Conservation (phyloP, 2,888 invertebrate genomes). For the Drosophila neonasuta region DNA sequence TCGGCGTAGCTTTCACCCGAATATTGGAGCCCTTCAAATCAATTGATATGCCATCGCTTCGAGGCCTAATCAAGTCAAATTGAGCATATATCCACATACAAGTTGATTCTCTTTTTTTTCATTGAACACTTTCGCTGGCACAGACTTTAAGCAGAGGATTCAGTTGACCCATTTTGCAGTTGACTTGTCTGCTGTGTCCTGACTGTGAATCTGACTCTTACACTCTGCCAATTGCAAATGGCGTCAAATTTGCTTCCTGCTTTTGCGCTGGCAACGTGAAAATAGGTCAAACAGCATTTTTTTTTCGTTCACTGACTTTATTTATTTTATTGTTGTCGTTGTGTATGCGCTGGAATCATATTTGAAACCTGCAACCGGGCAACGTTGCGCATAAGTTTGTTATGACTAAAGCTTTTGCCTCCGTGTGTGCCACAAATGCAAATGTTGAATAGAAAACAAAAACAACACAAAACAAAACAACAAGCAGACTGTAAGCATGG, state of each 20-base stretch:
- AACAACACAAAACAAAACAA: not conserved
- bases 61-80: conserved; percentile 52
- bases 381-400: conserved; percentile 45
- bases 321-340: conserved; percentile 1
- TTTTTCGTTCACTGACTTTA: not conserved
- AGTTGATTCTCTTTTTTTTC: not conserved
- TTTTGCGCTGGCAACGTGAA: conserved; percentile 1
- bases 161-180: conserved; percentile 35
- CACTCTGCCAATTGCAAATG: conserved; percentile 26
- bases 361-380: conserved; percentile 49
- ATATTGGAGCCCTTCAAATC: conserved; percentile 19
- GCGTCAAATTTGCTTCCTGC: conserved; percentile 41
- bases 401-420: conserved; percentile 40
- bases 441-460: conserved; percentile 38
- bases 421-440: conserved; percentile 44
- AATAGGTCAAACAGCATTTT: conserved; percentile 57
- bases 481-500: conserved; percentile 20
- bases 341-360: conserved; percentile 29
- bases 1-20: conserved; percentile 49
- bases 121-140: conserved; percentile 46
- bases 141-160: conserved; percentile 5
- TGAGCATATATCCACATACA: conserved; percentile 13
- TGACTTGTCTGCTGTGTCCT: conserved; percentile 6
- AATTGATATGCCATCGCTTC: conserved; percentile 26
- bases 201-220: not conserved